phyloP scores from a whole-genome alignment of 35 echinoderm and acorn worm species.

The Chiridota heheva region DNA sequence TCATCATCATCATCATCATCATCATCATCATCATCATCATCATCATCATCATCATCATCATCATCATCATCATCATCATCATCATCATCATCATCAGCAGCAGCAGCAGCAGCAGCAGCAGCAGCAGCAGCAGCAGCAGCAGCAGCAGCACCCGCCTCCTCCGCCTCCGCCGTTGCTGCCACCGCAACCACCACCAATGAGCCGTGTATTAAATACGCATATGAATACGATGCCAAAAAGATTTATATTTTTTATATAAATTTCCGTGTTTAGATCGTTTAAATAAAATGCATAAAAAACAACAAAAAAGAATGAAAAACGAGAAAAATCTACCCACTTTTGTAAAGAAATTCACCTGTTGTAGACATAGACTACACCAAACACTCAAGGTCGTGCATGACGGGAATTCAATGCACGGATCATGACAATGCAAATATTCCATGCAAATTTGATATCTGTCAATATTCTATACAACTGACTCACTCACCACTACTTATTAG shows the following conservation, averaged over 20 bases:
- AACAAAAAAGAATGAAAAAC: too few relatives aligned
- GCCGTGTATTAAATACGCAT: too few relatives aligned
- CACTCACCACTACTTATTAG: too few relatives aligned
- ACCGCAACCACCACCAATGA: background rate
- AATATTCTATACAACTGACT: too few relatives aligned
- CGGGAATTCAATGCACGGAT: too few relatives aligned
- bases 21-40: slow-evolving; percentile 26
- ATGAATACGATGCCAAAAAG: background rate
- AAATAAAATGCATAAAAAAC: too few relatives aligned
- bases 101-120: too few relatives aligned
- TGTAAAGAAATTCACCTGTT: background rate
- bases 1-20: slow-evolving; percentile 21
- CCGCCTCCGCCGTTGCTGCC: background rate
- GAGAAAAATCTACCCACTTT: background rate
- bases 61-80: background rate
- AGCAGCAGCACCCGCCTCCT: too few relatives aligned
- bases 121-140: background rate
- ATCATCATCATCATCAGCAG: background rate
- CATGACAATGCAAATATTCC: too few relatives aligned
- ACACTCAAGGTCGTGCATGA: too few relatives aligned
- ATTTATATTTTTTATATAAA: background rate
- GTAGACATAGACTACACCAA: background rate
- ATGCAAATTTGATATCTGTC: too few relatives aligned
- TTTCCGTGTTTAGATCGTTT: background rate
- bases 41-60: slow-evolving; percentile 3